Base-by-base conservation (phyloP, 1,140 invertebrate genomes). In the Drosophila biarmipes region DNA sequence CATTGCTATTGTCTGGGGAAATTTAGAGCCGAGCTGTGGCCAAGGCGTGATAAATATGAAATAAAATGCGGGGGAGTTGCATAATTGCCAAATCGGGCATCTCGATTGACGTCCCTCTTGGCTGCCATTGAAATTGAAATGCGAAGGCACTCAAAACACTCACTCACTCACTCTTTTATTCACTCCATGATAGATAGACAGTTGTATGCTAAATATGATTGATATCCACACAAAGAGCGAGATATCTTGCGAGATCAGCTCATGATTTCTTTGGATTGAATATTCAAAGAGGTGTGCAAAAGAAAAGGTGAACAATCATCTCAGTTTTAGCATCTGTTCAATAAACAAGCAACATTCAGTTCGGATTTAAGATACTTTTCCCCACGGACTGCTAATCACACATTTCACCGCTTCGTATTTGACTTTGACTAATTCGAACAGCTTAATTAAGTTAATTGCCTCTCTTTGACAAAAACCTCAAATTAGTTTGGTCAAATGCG, bases 161-260 rank as follows among this genome's bases (percentile, higher is more conserved):
- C 14, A 57, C 19, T 14, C 67, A 62, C n/a, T 62, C 56, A 72
- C 34, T 72, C 21, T 53, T 15, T 73, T 31, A 63, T n/a, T 40
- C 37, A n/a, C 12, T 15, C 42, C 63, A 48, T 74, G 54, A 74
- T 24, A 29, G 71, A 75, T 11, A 55, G 69, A 72, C 82, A 86
- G 64, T 87, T 86, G 69, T 87, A 81, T 81, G 82, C 67, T 78
- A 86, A 86, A 86, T 64, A 78, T 86, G 81, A 86, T 86, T 87
- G 82, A 86, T 87, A 78, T 37, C 14, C 40, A 12, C 35, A 76
- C 62, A 76, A 76, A 64, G 11, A 37, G 35, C 4, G 49, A 8
- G 31, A 75, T 35, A 63, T 63, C 52, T 35, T 21, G 29, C 19
- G 21, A 59, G 21, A 59, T 49, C 24, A n/a, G 27, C 11, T 59